Evolutionary conservation across 1,140 invertebrate species (phyloP), one percentile per base, ranked within the genome.

Genomic region (Caerostris extrusa): DNA sequence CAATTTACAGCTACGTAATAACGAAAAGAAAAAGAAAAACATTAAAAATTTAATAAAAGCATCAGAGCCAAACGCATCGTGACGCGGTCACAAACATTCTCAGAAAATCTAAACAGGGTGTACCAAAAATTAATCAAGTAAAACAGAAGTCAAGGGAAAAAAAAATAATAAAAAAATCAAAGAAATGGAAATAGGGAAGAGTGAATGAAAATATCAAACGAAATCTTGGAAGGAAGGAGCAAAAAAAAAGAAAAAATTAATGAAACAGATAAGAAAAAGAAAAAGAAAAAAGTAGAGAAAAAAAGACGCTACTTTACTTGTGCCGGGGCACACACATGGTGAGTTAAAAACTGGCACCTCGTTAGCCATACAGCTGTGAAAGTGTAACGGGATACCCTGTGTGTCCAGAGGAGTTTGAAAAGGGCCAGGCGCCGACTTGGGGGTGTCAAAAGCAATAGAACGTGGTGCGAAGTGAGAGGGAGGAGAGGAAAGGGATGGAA

Each of bases 291-390:
- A 34, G 34, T 34, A 34, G 34, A 34, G 69, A 67, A 56, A 93
- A 87, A 93, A 77, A 61, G 50, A 67, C 6, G 55, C 91, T 93
- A 71, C 91, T 93, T 34, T 93, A 92, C 90, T 81, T 92, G 34
- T 60, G 58, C 58, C 55, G 81, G 55, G 55, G 90, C 71, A 7
- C 90, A 82, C 91, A 93, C 82, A 93, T 93, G 91, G 58, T 34
- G 67, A 81, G 64, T 67, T 92, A 92, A 92, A 77, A 93, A 71
- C 91, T 93, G 93, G 91, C 91, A 93, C 93, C 93, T 93, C 93
- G 93, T 93, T 93, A 93, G 93, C 93, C 64, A 67, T 89, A 83
- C 93, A 93, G 93, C 93, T 93, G 93, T 69, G 60, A 88, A 93
- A 87, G 91, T 93, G 93, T 82, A 89, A 93, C 93, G 17, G 57